A percentile compares a stretch with the other conserved stretches of the same genome.
Evolutionary conservation across 2,113 vertebrate species (phyloP).

Genomic region (Burhinus oedicnemus): DNA sequence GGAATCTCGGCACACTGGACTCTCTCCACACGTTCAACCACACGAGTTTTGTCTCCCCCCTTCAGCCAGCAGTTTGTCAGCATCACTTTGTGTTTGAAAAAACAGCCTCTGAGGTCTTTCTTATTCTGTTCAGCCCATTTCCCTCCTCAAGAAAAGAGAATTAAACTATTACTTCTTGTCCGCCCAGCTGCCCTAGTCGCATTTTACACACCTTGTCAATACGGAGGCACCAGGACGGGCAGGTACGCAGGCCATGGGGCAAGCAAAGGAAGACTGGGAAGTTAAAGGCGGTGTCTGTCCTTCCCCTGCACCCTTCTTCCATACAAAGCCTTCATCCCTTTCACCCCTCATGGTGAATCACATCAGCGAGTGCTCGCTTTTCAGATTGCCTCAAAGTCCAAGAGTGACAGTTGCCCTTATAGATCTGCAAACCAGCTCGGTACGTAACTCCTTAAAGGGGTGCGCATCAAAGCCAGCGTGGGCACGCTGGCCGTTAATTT

Average conservation of each 20-base stretch:
- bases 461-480: not conserved
- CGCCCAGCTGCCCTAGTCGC: rapidly evolving
- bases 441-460: not conserved
- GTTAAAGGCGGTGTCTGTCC: not conserved
- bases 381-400: not conserved
- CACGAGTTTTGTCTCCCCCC: not conserved
- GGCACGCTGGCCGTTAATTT: not conserved
- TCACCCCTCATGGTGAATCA: not conserved
- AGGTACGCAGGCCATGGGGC: not conserved
- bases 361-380: not conserved
- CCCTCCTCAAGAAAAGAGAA: not conserved
- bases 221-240: rapidly evolving
- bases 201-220: not conserved
- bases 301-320: not conserved
- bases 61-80: not conserved
- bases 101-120: not conserved
- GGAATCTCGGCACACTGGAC: not conserved
- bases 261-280: not conserved
- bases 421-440: not conserved
- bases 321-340: not conserved
- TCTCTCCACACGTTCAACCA: not conserved
- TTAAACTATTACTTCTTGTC: not conserved
- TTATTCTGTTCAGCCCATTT: not conserved
- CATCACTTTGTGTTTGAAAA: not conserved
- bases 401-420: not conserved